These are phyloP conservation scores for Brassicogethes aeneus DNA, from an alignment of 2,888 invertebrate genomes.

Conservation along the genomic window DNA sequence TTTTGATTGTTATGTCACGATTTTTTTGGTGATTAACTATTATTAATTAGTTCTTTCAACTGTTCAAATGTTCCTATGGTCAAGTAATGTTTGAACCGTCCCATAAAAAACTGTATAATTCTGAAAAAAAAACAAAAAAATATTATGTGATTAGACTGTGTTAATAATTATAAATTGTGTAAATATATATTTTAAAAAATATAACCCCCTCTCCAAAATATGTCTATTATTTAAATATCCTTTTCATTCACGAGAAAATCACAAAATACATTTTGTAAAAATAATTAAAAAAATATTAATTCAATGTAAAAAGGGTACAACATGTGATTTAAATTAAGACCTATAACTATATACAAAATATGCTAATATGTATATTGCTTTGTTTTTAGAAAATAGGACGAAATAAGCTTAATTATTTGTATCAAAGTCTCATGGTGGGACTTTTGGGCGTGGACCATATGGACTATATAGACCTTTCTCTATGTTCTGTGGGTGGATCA, in stretches of 20 bases:
- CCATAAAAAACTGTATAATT: constrained; percentile 11
- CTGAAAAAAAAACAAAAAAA: constrained; percentile 12
- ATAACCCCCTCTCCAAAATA: constrained; percentile 9
- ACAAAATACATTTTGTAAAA: constrained; percentile 4
- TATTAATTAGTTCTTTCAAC: background rate
- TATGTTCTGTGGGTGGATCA: too few species aligned
- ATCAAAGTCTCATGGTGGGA: too few species aligned
- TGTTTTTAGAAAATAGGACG: too few species aligned
- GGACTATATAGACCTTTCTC: too few species aligned
- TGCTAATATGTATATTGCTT: too few species aligned
- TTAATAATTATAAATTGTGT: constrained; percentile 13
- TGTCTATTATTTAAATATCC: background rate
- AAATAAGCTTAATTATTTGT: too few species aligned
- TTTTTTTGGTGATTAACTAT: background rate
- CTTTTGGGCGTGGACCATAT: too few species aligned
- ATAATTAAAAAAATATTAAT: too few species aligned
- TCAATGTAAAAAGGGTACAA: too few species aligned
- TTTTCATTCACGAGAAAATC: constrained; percentile 4
- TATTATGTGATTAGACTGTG: constrained; percentile 15
- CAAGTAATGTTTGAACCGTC: constrained; percentile 13
- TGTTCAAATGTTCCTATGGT: constrained; percentile 12
- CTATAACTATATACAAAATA: too few species aligned
- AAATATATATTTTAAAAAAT: constrained; percentile 11
- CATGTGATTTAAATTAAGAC: too few species aligned
- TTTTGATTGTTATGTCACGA: background rate